These are phyloP conservation scores for Trachymyrmex cornetzi DNA, from an alignment of 1,140 invertebrate genomes.

Conservation along the genomic window DNA sequence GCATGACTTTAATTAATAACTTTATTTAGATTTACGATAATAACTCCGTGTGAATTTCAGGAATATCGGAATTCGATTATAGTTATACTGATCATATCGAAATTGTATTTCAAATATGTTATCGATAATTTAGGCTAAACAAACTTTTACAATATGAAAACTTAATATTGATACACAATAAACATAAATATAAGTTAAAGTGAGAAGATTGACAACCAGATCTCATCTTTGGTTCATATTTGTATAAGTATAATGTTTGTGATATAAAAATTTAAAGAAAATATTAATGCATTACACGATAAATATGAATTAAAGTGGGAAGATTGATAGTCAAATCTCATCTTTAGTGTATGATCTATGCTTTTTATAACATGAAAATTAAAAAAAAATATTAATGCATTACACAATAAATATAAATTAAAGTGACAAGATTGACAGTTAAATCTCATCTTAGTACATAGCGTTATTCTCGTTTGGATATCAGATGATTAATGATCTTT, in stretches of 20 bases:
- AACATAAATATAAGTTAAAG: no score
- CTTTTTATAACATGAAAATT: background rate
- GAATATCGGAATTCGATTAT: background rate
- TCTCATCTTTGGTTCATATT: background rate
- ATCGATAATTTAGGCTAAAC: background rate
- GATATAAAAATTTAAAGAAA: background rate
- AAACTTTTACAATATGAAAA: no score
- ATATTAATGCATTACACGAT: background rate
- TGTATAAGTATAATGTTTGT: background rate
- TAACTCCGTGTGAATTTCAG: background rate
- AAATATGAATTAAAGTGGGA: background rate
- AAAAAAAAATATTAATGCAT: background rate
- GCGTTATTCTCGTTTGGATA: slow-evolving; percentile 2
- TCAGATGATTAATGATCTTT: slow-evolving; percentile 18
- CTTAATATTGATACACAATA: no score
- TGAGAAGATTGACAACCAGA: background rate
- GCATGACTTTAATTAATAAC: background rate
- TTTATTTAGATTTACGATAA: slow-evolving; percentile 9
- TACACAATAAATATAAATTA: background rate
- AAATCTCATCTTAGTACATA: background rate
- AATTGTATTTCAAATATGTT: background rate
- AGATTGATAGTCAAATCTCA: background rate
- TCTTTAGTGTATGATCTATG: background rate
- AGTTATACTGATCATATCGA: background rate
- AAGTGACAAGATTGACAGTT: background rate